Conservation (phyloP, 2,113 vertebrate species). For the Embiotoca jacksoni region DNA sequence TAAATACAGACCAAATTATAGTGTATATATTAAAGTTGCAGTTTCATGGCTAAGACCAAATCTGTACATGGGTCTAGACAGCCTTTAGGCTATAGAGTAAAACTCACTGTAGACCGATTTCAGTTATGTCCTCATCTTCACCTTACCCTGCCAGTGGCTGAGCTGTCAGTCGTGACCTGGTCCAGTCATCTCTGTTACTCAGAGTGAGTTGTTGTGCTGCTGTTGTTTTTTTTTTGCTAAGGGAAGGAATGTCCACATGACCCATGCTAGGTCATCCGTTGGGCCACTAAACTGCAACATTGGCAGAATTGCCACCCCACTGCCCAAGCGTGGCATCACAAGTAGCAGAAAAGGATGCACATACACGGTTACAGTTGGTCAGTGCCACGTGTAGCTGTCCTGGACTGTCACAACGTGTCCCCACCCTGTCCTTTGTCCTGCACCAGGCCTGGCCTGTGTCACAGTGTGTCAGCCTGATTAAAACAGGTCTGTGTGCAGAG, state of each 20-base stretch:
- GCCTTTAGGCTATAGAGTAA: neutral
- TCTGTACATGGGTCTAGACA: neutral
- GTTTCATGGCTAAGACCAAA: neutral
- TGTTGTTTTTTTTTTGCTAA: slow-evolving; percentile 61
- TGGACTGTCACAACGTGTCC: slow-evolving; percentile 65
- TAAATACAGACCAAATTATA: neutral
- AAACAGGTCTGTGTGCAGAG: slow-evolving; percentile 63
- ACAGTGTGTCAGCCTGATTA: slow-evolving; percentile 73
- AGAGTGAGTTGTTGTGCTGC: slow-evolving; percentile 50
- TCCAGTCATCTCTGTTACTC: slow-evolving; percentile 58
- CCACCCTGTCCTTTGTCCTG: slow-evolving; percentile 52
- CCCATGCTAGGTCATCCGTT: slow-evolving; percentile 61
- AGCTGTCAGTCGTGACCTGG: slow-evolving; percentile 65
- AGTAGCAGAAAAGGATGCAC: slow-evolving; percentile 50
- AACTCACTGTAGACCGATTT: slow-evolving; percentile 22
- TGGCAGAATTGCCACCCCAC: slow-evolving; percentile 61
- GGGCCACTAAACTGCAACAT: slow-evolving; percentile 64
- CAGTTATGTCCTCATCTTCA: slow-evolving; percentile 12
- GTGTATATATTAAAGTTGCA: neutral
- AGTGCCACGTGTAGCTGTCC: slow-evolving; percentile 64
- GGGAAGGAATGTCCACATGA: slow-evolving; percentile 54
- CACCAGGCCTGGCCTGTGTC: slow-evolving; percentile 58
- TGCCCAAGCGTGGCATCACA: slow-evolving; percentile 46
- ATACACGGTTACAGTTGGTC: slow-evolving; percentile 35
- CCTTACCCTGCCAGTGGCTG: slow-evolving; percentile 41